Base-by-base conservation (phyloP, 1,140 invertebrate genomes). In the Aphaenogaster ashmeadi region DNA sequence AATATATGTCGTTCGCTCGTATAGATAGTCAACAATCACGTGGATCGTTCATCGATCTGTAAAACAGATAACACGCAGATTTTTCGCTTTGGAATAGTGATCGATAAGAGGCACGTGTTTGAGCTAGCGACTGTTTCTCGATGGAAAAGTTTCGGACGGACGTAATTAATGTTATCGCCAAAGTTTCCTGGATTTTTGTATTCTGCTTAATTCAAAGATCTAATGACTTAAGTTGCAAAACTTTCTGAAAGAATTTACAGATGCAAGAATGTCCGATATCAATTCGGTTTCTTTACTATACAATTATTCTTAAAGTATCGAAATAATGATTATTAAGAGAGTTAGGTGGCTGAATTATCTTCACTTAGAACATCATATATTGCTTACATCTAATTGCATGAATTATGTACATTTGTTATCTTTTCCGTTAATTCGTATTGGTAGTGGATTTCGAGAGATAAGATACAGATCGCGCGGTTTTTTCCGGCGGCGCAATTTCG, bases 31-130 rank as follows among this genome's bases (percentile, higher is more conserved):
- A 2, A 27, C 56, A 60, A 38, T 62, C 54, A 38, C 8, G 11
- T n/a, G 18, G 69, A 36, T 72, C 54, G 27, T 75, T 60, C n/a
- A 84, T 75, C 69, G 69, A 84, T 74, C 54, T n/a, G 27, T 60
- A 72, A 56, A 60, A 47, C 18, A 67, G 47, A 15, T 41, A 60
- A 33, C 52, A 36, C 4, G 58, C 33, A 50, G 60, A 60, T 60
- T 60, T 74, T 74, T 18, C 13, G 13, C 41, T 3, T 38, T 38
- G 9, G 5, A 18, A 38, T 38, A 47, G n/a, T 60, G 54, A 72
- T 83, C 27, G 80, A 75, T 84, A 75, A 74, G 21, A 54, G n/a
- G 15, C 50, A 56, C 50, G 60, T 80, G 66, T 38, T 72, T 52
- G n/a, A 15, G 4, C 21, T 27, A n/a, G 58, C 8, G 36, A 36